These are phyloP conservation scores for Pristionchus japonicus DNA, from an alignment of 2,888 invertebrate species.

Conservation along the genomic window DNA sequence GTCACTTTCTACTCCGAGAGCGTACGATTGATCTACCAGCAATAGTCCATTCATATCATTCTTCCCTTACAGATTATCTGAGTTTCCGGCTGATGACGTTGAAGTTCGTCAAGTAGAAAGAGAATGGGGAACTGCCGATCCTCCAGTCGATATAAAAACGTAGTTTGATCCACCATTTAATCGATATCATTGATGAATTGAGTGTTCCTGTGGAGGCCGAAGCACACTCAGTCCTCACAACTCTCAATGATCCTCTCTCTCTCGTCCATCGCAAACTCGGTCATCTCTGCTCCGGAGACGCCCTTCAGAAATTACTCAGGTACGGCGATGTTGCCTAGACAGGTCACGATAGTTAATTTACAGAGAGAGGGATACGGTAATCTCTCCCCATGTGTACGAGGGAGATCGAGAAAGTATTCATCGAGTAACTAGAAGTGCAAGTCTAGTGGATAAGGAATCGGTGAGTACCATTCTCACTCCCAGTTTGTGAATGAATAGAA, in stretches of 20 bases:
- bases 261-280: slow-evolving; percentile 44
- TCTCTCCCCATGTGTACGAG: slow-evolving; percentile 43
- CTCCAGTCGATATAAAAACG: slow-evolving; percentile 49
- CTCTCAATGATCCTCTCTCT: slow-evolving; percentile 39
- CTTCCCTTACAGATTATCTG: slow-evolving; percentile 53
- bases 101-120: slow-evolving; percentile 56
- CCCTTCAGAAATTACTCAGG: slow-evolving; percentile 34
- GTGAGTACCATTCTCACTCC: neutral
- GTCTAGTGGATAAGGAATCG: slow-evolving; percentile 44
- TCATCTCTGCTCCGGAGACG: slow-evolving; percentile 29
- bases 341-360: neutral
- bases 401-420: slow-evolving; percentile 36
- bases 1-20: slow-evolving; percentile 47
- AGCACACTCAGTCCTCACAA: slow-evolving; percentile 34
- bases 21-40: neutral
- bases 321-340: neutral
- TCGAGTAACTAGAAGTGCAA: slow-evolving; percentile 48
- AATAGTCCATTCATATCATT: neutral
- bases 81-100: slow-evolving; percentile 70
- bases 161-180: neutral
- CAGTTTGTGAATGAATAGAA: neutral
- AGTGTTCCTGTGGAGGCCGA: slow-evolving; percentile 39
- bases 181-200: neutral
- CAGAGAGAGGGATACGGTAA: slow-evolving; percentile 40
- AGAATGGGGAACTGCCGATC: slow-evolving; percentile 51